phyloP scores from a whole-genome alignment of 2,797 vertebrate species.

The Pseudochirops cupreus region DNA sequence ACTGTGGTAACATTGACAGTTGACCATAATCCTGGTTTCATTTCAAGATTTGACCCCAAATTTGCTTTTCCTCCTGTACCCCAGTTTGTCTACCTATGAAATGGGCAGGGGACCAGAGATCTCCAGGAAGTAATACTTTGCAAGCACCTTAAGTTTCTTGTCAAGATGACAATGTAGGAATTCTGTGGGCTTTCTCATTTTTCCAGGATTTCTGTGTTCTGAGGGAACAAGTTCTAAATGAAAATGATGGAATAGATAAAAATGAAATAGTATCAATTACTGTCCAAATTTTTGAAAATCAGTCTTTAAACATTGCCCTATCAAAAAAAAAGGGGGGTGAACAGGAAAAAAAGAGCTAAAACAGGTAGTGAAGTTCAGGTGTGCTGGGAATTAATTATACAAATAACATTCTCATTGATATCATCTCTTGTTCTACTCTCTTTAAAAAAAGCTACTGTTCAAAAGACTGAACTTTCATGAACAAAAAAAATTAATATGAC shows the following conservation, averaged over 20 bases:
- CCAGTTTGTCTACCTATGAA: not conserved
- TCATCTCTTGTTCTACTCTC: slow-evolving; percentile 14
- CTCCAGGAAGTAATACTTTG: not conserved
- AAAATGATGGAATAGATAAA: slow-evolving; percentile 43
- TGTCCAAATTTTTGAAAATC: not conserved
- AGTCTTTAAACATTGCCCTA: slow-evolving; percentile 25
- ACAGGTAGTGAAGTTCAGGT: not conserved
- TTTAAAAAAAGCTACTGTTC: not conserved
- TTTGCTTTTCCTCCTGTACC: not conserved
- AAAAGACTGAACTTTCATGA: not conserved
- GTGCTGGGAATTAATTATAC: not conserved
- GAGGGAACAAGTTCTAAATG: slow-evolving; percentile 41
- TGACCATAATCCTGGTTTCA: not conserved
- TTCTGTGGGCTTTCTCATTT: not conserved
- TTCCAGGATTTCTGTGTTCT: not conserved
- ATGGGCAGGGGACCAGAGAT: not conserved
- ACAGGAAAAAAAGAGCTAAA: slow-evolving; percentile 45
- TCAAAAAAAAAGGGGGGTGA: not conserved
- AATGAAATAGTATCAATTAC: slow-evolving; percentile 27
- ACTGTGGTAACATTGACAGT: not conserved
- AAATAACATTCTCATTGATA: slow-evolving; percentile 6
- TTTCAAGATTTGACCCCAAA: not conserved
- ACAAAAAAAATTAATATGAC: slow-evolving; percentile 15
- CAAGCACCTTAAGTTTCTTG: not conserved
- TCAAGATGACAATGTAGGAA: not conserved